Conservation (phyloP, 1,140 invertebrate species). For the Sinonovacula constricta region DNA sequence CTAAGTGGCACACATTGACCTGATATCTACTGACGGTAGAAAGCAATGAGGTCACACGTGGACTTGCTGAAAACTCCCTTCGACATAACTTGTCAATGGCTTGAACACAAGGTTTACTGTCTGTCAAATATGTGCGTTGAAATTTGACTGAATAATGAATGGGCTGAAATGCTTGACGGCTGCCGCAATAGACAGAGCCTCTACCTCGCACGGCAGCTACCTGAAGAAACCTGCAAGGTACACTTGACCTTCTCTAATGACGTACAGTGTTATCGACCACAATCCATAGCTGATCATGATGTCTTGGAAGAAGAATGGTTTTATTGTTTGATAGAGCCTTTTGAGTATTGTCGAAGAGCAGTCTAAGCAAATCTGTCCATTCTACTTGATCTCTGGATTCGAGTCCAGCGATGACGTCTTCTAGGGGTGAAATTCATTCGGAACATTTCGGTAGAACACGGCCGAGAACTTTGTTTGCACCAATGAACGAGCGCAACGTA, state of each 20-base stretch:
- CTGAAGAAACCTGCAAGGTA: slow-evolving; percentile 49
- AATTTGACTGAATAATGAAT: no score
- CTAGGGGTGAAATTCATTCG: slow-evolving; percentile 32
- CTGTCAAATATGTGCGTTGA: slow-evolving; percentile 32
- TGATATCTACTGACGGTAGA: slow-evolving; percentile 36
- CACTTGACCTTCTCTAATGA: slow-evolving; percentile 28
- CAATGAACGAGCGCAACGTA: slow-evolving; percentile 44
- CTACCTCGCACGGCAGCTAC: slow-evolving; percentile 53
- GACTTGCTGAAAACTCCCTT: no score
- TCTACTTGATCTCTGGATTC: slow-evolving; percentile 46
- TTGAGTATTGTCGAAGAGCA: slow-evolving; percentile 41
- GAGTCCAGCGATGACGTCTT: no score
- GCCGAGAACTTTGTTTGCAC: slow-evolving; percentile 47
- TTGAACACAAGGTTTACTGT: slow-evolving; percentile 54
- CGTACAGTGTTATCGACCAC: slow-evolving; percentile 58
- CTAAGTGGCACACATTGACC: slow-evolving; percentile 25
- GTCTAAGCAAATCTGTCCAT: slow-evolving; percentile 44
- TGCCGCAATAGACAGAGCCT: slow-evolving; percentile 41
- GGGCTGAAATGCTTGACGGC: slow-evolving; percentile 52
- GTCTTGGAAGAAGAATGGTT: slow-evolving; percentile 52
- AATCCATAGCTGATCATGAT: slow-evolving; percentile 54
- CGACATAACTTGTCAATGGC: no score
- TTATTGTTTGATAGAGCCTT: no score
- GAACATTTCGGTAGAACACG: slow-evolving; percentile 48
- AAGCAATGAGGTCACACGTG: slow-evolving; percentile 47